Conservation (phyloP, 2,113 vertebrate genomes). For the Recurvirostra avosetta region DNA sequence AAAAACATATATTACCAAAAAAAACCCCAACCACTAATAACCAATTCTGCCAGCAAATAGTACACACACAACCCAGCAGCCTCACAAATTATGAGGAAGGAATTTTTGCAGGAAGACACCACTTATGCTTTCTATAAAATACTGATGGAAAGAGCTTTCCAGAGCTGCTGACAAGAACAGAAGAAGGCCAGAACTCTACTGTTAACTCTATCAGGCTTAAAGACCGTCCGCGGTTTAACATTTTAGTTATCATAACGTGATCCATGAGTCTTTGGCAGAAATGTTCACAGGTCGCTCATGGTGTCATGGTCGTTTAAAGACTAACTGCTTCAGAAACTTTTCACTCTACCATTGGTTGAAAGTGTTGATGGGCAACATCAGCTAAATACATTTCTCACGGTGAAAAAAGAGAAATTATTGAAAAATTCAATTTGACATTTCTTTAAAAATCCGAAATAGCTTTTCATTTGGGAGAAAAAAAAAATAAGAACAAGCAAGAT, state of each 20-base stretch:
- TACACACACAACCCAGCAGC: not conserved
- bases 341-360: not conserved
- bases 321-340: not conserved
- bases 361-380: not conserved
- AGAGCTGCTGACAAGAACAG: not conserved
- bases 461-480: not conserved
- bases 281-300: rapidly evolving
- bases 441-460: not conserved
- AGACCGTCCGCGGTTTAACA: not conserved
- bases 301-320: not conserved
- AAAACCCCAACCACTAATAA: not conserved
- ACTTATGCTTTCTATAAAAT: not conserved
- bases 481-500: too few species aligned
- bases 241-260: not conserved
- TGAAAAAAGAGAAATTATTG: not conserved
- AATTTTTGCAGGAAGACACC: not conserved
- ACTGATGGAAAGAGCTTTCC: not conserved
- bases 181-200: not conserved
- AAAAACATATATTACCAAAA: not conserved
- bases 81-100: not conserved
- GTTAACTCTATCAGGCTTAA: not conserved
- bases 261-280: not conserved
- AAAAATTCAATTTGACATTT: not conserved
- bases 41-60: not conserved
- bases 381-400: not conserved